phyloP scores from a whole-genome alignment of 2,113 vertebrate species.

The Mobula hypostoma region DNA sequence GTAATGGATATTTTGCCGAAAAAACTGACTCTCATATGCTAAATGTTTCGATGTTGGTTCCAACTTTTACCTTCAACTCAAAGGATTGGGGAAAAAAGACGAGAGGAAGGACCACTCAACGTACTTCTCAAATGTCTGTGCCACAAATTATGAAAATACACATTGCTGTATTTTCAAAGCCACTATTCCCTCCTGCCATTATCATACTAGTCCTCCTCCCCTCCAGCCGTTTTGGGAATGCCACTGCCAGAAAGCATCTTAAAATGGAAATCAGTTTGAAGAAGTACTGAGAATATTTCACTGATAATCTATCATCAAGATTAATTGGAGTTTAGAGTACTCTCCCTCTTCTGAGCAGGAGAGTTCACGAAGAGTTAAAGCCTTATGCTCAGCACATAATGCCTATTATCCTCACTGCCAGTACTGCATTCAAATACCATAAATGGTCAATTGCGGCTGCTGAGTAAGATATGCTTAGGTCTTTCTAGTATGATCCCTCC shows the following conservation, averaged over 20 bases:
- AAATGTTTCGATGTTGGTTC: background rate
- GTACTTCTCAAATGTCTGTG: background rate
- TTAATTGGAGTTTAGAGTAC: background rate
- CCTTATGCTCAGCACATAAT: slow-evolving; percentile 44
- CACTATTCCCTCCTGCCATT: background rate
- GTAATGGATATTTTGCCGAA: background rate
- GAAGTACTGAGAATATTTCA: background rate
- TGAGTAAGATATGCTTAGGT: background rate
- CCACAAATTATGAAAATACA: background rate
- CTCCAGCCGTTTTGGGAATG: background rate
- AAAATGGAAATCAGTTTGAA: slow-evolving; percentile 12
- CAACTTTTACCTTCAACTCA: background rate
- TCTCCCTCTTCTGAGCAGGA: slow-evolving; percentile 7
- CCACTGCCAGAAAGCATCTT: background rate
- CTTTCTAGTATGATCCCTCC: background rate
- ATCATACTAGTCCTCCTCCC: background rate
- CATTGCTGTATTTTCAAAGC: background rate
- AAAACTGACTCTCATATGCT: background rate
- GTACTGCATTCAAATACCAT: slow-evolving; percentile 59
- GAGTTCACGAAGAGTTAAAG: slow-evolving; percentile 47
- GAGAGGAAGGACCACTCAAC: background rate
- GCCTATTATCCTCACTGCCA: slow-evolving; percentile 49
- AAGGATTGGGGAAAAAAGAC: too few relatives aligned
- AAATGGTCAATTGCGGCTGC: slow-evolving; percentile 58
- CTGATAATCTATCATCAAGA: background rate